These are phyloP conservation scores for Drosophila picticornis DNA, from an alignment of 2,888 invertebrate species.

Conservation along the genomic window DNA sequence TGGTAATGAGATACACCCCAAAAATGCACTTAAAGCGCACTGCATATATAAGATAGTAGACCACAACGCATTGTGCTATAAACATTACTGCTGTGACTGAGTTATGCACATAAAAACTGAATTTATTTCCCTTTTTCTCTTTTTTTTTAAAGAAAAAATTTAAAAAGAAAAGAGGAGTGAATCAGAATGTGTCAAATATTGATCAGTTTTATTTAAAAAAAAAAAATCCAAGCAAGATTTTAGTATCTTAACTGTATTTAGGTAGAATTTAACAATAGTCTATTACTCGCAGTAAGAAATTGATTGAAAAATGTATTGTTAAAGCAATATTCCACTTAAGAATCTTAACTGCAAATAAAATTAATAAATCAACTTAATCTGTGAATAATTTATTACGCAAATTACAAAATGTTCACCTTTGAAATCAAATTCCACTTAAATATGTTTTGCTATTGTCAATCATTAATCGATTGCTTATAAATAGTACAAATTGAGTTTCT, in stretches of 20 bases:
- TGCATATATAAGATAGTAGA: slow-evolving; percentile 13
- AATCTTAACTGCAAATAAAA: background rate
- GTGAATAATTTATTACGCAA: background rate
- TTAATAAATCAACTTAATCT: background rate
- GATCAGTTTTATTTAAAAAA: background rate
- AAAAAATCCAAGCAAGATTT: background rate
- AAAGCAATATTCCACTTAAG: background rate
- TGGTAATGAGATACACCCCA: slow-evolving; percentile 10
- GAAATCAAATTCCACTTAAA: background rate
- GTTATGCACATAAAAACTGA: background rate
- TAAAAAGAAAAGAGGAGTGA: background rate
- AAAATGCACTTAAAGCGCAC: slow-evolving; percentile 37
- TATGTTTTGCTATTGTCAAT: background rate
- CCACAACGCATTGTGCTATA: background rate
- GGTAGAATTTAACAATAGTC: background rate
- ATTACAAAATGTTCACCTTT: background rate
- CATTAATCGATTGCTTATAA: background rate
- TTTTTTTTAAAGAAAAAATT: background rate
- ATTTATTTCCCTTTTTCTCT: background rate
- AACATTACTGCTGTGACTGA: background rate
- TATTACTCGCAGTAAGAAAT: background rate
- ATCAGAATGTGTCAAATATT: background rate
- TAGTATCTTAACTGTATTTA: background rate
- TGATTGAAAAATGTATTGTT: background rate
- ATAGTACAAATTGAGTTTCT: background rate